phyloP scores from a whole-genome alignment of 2,113 vertebrate genomes.

The Pollimyrus isidori region DNA sequence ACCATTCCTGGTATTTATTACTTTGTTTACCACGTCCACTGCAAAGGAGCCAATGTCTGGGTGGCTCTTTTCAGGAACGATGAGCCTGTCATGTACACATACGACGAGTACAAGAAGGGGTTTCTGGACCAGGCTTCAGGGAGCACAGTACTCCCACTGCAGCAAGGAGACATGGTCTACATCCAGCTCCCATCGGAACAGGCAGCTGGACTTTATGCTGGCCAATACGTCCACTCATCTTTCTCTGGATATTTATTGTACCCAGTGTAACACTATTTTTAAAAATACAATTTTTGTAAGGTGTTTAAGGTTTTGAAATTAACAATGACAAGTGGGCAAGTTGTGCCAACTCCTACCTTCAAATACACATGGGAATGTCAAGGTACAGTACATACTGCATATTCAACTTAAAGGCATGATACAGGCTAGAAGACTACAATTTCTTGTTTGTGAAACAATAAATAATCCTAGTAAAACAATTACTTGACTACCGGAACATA shows the following conservation, averaged over 20 bases:
- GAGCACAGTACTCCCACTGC: slow-evolving; percentile 80
- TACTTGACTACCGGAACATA: background rate
- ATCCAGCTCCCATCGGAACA: slow-evolving; percentile 91
- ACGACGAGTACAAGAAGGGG: slow-evolving; percentile 92
- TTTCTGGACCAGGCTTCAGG: slow-evolving; percentile 94
- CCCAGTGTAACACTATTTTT: slow-evolving; percentile 68
- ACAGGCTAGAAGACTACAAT: slow-evolving; percentile 48
- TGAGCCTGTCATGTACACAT: slow-evolving; percentile 93
- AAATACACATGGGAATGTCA: slow-evolving; percentile 31
- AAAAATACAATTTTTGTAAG: slow-evolving; percentile 1
- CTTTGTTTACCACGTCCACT: slow-evolving; percentile 90
- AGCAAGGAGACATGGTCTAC: slow-evolving; percentile 78
- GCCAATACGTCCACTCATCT: slow-evolving; percentile 89
- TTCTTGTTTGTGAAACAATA: slow-evolving; percentile 40
- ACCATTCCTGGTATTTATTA: slow-evolving; percentile 89
- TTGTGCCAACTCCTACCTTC: slow-evolving; percentile 52
- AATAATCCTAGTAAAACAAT: background rate
- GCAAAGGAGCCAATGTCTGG: slow-evolving; percentile 93
- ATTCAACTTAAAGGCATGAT: slow-evolving; percentile 39
- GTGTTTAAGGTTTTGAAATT: slow-evolving; percentile 43
- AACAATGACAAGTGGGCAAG: slow-evolving; percentile 50
- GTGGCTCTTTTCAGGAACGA: slow-evolving; percentile 92
- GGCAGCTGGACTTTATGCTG: slow-evolving; percentile 89
- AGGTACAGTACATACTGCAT: slow-evolving; percentile 46
- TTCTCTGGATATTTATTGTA: slow-evolving; percentile 97